A percentile compares a stretch with the other conserved stretches of the same genome.
phyloP scores from a whole-genome alignment of 2,888 invertebrate species.

The Andricus curvator region DNA sequence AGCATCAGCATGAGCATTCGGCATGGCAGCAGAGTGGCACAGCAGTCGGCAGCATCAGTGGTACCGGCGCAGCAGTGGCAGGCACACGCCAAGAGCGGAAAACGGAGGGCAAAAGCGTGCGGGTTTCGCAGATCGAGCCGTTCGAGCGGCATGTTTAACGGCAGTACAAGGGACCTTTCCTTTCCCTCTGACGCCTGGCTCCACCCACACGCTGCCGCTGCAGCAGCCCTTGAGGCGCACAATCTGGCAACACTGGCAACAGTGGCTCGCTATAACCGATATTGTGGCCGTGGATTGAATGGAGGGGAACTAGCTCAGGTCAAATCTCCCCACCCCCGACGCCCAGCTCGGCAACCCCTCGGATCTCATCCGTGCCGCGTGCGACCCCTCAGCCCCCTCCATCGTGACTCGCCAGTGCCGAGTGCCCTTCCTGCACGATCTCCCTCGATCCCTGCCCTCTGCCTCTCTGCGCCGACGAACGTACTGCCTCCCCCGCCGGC shows the following conservation, averaged over 20 bases:
- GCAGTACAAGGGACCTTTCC: constrained; percentile 38
- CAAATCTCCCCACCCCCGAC: constrained; percentile 71
- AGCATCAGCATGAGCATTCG: neutral
- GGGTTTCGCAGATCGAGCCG: constrained; percentile 39
- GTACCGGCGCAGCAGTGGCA: constrained; percentile 27
- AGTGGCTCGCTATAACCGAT: constrained; percentile 74
- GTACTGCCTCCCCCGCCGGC: constrained; percentile 51
- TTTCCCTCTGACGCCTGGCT: constrained; percentile 39
- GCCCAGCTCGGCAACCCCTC: constrained; percentile 59
- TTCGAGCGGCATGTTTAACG: constrained; percentile 41
- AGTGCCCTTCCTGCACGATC: constrained; percentile 41
- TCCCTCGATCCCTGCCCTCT: constrained; percentile 40
- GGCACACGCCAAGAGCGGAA: constrained; percentile 38
- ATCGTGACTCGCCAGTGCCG: constrained; percentile 38
- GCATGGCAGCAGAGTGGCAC: constrained; percentile 8
- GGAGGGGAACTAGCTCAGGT: constrained; percentile 78
- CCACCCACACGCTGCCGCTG: constrained; percentile 40
- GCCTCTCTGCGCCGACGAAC: constrained; percentile 55
- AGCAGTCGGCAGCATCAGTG: constrained; percentile 9
- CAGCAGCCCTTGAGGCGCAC: constrained; percentile 59
- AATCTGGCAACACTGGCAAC: constrained; percentile 76
- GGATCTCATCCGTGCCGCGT: constrained; percentile 57
- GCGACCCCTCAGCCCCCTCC: constrained; percentile 59
- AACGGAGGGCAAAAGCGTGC: constrained; percentile 37
- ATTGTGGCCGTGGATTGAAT: constrained; percentile 76